A percentile compares a stretch with the other conserved stretches of the same genome.
Evolutionary conservation across 2,797 vertebrate species (phyloP).

Genomic region (Syngnathus rostellatus): DNA sequence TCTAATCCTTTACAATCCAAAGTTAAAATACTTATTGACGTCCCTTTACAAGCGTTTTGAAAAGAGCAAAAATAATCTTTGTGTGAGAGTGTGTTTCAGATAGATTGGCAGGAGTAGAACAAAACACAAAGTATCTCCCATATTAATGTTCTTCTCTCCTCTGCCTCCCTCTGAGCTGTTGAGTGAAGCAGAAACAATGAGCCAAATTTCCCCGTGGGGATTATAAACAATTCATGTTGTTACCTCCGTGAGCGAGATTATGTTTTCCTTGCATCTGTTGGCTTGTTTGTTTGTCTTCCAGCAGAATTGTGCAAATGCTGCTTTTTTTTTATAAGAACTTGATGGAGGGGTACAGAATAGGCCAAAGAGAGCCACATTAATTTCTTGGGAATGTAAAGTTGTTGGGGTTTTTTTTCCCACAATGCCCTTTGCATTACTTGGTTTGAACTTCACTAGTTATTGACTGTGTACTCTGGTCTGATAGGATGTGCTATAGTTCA

Average conservation of each 20-base stretch:
- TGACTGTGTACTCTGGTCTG: not conserved
- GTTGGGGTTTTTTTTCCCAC: not conserved
- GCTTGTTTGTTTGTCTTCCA: constrained; percentile 5
- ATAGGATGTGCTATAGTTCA: constrained; percentile 1
- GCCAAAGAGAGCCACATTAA: not conserved
- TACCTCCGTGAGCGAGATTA: constrained; percentile 7
- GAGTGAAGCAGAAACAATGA: constrained; percentile 31
- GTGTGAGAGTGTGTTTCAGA: constrained; percentile 4
- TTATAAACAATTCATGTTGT: constrained; percentile 32
- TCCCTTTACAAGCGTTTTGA: not conserved
- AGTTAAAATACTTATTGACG: not conserved
- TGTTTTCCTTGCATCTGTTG: constrained; percentile 7
- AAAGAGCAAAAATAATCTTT: not conserved
- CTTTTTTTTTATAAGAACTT: not conserved
- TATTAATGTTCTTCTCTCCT: constrained; percentile 18
- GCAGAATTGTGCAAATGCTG: constrained; percentile 3
- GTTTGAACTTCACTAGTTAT: not conserved
- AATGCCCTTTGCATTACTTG: not conserved
- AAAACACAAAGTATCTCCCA: constrained; percentile 10
- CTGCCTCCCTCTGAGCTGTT: constrained; percentile 23
- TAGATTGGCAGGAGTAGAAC: constrained; percentile 7
- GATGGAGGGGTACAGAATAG: not conserved
- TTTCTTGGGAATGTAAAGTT: not conserved
- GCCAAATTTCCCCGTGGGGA: constrained; percentile 22
- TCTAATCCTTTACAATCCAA: not conserved